These are phyloP conservation scores for Clepsis dumicolana DNA, from an alignment of 2,888 invertebrate genomes.

Conservation along the genomic window DNA sequence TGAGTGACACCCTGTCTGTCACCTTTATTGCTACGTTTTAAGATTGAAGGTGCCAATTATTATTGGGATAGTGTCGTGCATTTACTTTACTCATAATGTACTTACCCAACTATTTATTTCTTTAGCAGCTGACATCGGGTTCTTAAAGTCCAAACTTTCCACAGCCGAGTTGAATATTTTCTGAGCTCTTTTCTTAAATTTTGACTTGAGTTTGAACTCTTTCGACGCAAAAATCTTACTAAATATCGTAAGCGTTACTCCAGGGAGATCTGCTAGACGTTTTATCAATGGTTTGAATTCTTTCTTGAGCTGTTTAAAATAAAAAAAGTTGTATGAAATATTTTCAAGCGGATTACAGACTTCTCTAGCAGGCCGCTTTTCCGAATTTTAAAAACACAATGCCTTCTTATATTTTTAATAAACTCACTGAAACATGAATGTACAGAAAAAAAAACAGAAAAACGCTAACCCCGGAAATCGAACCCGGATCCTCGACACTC, in stretches of 20 bases:
- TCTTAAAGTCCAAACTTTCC: constrained; percentile 25
- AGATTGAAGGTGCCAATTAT: too few relatives aligned
- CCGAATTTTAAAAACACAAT: too few relatives aligned
- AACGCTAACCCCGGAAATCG: too few relatives aligned
- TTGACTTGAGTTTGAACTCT: neutral
- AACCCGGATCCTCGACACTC: too few relatives aligned
- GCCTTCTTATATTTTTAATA: too few relatives aligned
- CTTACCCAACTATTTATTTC: constrained; percentile 90
- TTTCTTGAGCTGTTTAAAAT: constrained; percentile 16
- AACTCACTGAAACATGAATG: too few relatives aligned
- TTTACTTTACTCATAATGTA: neutral
- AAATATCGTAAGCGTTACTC: constrained; percentile 21
- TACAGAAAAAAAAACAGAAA: too few relatives aligned
- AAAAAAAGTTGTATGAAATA: neutral
- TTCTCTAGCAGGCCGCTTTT: too few relatives aligned
- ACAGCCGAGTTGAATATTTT: constrained; percentile 36
- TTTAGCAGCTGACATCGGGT: constrained; percentile 42
- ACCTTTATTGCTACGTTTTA: too few relatives aligned
- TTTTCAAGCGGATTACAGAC: neutral
- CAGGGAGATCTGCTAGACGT: constrained; percentile 8
- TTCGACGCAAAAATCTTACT: constrained; percentile 34
- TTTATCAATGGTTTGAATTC: constrained; percentile 24
- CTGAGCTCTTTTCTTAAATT: constrained; percentile 20
- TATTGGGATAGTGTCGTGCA: too few relatives aligned
- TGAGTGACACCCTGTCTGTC: too few relatives aligned